These are phyloP conservation scores for Trichechus manatus DNA, from an alignment of 2,113 vertebrate species.

Conservation along the genomic window DNA sequence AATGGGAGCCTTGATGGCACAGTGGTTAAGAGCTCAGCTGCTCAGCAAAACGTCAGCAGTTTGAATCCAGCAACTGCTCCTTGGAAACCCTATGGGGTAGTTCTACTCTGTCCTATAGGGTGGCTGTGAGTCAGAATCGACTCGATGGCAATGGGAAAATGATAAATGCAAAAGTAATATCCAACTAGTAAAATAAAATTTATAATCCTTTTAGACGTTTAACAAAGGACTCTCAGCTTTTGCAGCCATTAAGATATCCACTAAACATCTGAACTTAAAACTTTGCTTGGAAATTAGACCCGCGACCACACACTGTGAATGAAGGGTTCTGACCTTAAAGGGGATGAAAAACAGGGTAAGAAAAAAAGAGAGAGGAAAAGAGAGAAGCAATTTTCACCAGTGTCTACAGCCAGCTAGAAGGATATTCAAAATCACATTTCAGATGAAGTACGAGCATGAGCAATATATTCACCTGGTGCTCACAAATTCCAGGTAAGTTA, in stretches of 20 bases:
- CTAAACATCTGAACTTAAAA: constrained; percentile 24
- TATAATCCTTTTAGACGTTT: constrained; percentile 2
- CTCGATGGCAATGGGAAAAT: background rate
- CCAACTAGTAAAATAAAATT: constrained; percentile 43
- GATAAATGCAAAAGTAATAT: background rate
- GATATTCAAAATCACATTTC: constrained; percentile 72
- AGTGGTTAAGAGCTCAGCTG: too few relatives aligned
- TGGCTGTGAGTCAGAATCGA: too few relatives aligned
- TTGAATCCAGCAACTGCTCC: too few relatives aligned
- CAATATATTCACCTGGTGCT: constrained; percentile 54
- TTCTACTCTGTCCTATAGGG: too few relatives aligned
- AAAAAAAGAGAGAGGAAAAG: background rate
- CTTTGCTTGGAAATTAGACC: constrained; percentile 26
- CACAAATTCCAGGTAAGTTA: constrained; percentile 70
- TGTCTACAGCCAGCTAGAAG: constrained; percentile 61
- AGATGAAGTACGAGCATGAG: constrained; percentile 48
- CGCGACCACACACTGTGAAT: background rate
- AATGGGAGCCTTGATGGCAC: background rate
- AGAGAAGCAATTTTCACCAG: constrained; percentile 44
- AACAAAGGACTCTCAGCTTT: background rate
- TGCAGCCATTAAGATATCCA: background rate
- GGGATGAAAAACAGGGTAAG: background rate
- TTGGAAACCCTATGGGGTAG: too few relatives aligned
- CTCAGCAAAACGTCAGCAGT: too few relatives aligned
- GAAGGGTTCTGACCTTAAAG: constrained; percentile 36